phyloP scores from a whole-genome alignment of 2,113 vertebrate genomes.

The Balaeniceps rex region DNA sequence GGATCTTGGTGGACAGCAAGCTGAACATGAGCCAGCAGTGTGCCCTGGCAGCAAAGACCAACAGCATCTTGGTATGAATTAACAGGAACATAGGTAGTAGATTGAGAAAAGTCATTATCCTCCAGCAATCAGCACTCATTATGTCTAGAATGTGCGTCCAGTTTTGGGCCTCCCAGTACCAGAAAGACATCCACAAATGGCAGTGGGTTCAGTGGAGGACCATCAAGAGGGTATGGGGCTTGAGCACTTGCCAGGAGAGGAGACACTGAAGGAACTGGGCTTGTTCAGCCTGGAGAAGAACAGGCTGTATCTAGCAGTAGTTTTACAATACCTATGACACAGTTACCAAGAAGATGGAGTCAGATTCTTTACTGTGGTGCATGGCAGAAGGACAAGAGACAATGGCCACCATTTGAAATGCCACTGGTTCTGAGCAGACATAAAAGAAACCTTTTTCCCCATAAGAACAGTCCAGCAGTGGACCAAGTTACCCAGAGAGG shows the following conservation, averaged over 20 bases:
- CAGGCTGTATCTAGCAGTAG: background rate
- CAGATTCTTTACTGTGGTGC: background rate
- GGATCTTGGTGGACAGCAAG: background rate
- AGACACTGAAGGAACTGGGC: background rate
- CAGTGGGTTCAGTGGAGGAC: background rate
- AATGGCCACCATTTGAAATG: background rate
- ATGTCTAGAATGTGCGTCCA: background rate
- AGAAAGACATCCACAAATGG: background rate
- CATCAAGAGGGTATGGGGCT: background rate
- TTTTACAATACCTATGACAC: background rate
- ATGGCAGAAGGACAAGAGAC: background rate
- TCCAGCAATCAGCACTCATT: background rate
- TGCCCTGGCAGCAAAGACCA: background rate
- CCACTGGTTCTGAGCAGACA: background rate
- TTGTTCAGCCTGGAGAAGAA: background rate
- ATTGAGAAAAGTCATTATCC: background rate
- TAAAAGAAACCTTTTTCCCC: background rate
- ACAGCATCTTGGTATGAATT: background rate
- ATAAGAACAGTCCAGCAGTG: background rate
- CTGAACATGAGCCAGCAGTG: background rate
- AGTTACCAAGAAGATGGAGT: background rate
- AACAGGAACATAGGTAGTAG: background rate
- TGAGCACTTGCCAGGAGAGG: background rate
- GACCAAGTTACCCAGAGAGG: background rate
- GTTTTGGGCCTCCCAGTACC: background rate